Percentiles rank a stretch among this genome's conserved stretches.
phyloP scores from a whole-genome alignment of 2,113 vertebrate genomes.

The Haemorhous mexicanus region DNA sequence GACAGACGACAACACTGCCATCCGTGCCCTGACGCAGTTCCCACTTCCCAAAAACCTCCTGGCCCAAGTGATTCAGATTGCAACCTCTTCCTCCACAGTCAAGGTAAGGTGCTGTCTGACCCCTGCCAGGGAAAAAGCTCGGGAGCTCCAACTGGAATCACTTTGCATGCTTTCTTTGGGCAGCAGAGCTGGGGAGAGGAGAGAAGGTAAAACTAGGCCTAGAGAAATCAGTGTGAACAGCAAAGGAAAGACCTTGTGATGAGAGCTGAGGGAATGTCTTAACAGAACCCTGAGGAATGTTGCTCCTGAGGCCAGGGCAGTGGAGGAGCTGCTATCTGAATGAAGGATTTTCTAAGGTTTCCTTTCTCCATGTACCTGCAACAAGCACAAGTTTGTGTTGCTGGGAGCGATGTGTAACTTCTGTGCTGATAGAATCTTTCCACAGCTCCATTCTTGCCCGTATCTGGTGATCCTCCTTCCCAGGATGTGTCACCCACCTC shows the following conservation, averaged over 20 bases:
- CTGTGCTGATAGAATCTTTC: background rate
- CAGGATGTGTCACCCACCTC: background rate
- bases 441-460: accelerated
- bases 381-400: background rate
- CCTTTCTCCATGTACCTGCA: background rate
- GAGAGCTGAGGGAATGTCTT: background rate
- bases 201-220: background rate
- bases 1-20: conserved; percentile 68
- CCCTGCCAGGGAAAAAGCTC: background rate
- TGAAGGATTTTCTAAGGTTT: background rate
- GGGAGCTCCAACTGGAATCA: background rate
- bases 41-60: conserved; percentile 88
- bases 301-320: background rate
- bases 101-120: conserved; percentile 70
- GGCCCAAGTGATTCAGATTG: conserved; percentile 85
- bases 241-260: background rate
- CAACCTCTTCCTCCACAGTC: conserved; percentile 79
- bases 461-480: background rate
- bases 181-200: background rate
- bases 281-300: background rate
- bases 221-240: background rate
- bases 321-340: background rate
- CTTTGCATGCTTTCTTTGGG: background rate
- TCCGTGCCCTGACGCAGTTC: conserved; percentile 84
- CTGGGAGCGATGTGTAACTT: background rate